phyloP scores from a whole-genome alignment of 2,888 invertebrate species.

The Chymomyza procnemis region DNA sequence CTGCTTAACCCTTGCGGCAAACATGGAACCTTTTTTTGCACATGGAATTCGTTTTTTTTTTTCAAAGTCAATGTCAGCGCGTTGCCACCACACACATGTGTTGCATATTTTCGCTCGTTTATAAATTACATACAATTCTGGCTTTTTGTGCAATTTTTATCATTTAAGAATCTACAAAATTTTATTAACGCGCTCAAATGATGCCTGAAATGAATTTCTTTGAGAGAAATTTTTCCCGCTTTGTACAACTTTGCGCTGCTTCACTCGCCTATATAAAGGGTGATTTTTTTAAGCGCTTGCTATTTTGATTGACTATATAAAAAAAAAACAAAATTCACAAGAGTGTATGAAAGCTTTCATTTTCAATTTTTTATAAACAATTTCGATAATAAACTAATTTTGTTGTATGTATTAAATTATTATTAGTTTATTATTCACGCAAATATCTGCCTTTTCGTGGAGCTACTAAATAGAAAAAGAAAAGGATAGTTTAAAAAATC shows the following conservation, averaged over 20 bases:
- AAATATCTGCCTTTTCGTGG: too few relatives aligned
- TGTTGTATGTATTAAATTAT: too few relatives aligned
- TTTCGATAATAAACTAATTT: too few relatives aligned
- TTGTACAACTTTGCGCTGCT: slow-evolving; percentile 12
- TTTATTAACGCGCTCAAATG: slow-evolving; percentile 48
- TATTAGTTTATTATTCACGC: too few relatives aligned
- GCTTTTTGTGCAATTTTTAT: slow-evolving; percentile 52
- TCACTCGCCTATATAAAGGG: slow-evolving; percentile 39
- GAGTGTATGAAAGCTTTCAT: too few relatives aligned
- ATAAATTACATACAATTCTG: slow-evolving; percentile 45
- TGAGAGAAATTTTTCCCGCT: slow-evolving; percentile 18
- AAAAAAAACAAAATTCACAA: too few relatives aligned
- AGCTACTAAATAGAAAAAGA: too few relatives aligned
- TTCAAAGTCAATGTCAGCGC: slow-evolving; percentile 58
- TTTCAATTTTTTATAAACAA: too few relatives aligned
- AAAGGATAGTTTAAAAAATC: too few relatives aligned
- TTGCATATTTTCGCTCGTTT: slow-evolving; percentile 40
- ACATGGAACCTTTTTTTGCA: background rate
- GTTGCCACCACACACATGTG: slow-evolving; percentile 36
- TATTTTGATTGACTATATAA: too few relatives aligned
- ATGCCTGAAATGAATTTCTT: slow-evolving; percentile 65
- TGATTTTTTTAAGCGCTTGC: too few relatives aligned
- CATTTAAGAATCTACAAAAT: slow-evolving; percentile 48
- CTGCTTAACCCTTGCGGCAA: background rate
- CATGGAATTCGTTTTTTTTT: background rate